Base-by-base conservation (phyloP, 2,888 invertebrate genomes). In the Parelbella ahira region DNA sequence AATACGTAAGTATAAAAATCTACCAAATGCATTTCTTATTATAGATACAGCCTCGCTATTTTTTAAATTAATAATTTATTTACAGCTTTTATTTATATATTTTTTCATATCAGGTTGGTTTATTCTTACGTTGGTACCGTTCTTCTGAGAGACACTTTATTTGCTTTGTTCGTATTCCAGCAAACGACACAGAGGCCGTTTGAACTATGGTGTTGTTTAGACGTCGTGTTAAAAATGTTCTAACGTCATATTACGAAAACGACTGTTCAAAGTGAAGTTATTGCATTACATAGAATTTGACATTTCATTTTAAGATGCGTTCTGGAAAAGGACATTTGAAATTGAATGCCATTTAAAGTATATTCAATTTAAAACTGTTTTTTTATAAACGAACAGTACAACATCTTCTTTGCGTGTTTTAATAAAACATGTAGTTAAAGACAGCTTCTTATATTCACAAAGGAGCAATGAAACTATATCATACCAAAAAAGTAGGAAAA, bases 1-100 rank as follows among this genome's bases (percentile, higher is more conserved):
- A 45, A 30, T 8, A 23, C 15, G 45, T 47, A 45, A 49, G 37
- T 36, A 30, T 21, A 18, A 9, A 21, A 9, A n/a, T n/a, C n/a
- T n/a, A n/a, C n/a, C n/a, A n/a, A n/a, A n/a, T n/a, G n/a, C n/a
- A n/a, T n/a, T n/a, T n/a, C n/a, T n/a, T n/a, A n/a, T n/a, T n/a
- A n/a, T n/a, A n/a, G n/a, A n/a, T n/a, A n/a, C n/a, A n/a, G n/a
- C 15, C 15, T 15, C 4, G 15, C 4, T 15, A 15, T 15, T 15
- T 15, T 15, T 15, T 15, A 3, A 15, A 3, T 3, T 15, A 15
- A 15, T 3, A 15, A 2, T 15, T 15, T 15, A 15, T 15, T 15
- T 15, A 2, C 4, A 15, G 15, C 37, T 27, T 27, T 42, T 10
- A 37, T 39, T n/a, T n/a, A n/a, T n/a, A n/a, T n/a, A n/a, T n/a